Percentiles rank a stretch among this genome's conserved stretches.
phyloP scores from a whole-genome alignment of 2,797 vertebrate genomes.

The Borostomias antarcticus region DNA sequence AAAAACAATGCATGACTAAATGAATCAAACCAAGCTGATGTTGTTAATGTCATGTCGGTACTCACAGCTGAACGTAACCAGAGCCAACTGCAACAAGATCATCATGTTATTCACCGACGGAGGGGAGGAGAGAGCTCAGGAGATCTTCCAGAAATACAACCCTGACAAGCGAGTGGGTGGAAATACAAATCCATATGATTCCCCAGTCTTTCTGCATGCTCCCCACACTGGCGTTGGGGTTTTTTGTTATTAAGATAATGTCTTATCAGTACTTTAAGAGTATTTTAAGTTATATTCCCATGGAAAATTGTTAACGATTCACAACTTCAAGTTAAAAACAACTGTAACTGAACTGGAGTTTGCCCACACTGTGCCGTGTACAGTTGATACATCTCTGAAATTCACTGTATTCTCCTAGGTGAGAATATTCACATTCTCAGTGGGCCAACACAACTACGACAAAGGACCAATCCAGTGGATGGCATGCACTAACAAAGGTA shows the following conservation, averaged over 20 bases:
- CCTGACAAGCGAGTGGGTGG: conserved; percentile 85
- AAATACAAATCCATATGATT: no score
- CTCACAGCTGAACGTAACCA: conserved; percentile 81
- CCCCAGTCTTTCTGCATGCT: no score
- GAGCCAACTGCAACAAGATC: conserved; percentile 97
- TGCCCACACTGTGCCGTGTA: no score
- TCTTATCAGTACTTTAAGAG: no score
- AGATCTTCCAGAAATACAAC: conserved; percentile 91
- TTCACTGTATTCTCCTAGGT: conserved; percentile 72
- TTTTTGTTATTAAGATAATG: no score
- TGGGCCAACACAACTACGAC: conserved; percentile 97
- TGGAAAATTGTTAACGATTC: no score
- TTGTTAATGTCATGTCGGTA: conserved; percentile 4
- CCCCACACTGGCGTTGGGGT: no score
- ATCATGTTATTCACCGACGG: conserved; percentile 99
- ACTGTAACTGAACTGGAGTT: no score
- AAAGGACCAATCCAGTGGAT: conserved; percentile 96
- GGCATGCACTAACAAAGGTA: conserved; percentile 98
- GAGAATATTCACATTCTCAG: conserved; percentile 97
- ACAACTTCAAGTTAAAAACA: no score
- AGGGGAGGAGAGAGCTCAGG: conserved; percentile 92
- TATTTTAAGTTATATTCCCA: no score
- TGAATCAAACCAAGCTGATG: neutral
- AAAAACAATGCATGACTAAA: no score
- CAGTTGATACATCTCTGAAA: neutral